Conservation (phyloP, 2,888 invertebrate species). For the Apamea sordens region DNA sequence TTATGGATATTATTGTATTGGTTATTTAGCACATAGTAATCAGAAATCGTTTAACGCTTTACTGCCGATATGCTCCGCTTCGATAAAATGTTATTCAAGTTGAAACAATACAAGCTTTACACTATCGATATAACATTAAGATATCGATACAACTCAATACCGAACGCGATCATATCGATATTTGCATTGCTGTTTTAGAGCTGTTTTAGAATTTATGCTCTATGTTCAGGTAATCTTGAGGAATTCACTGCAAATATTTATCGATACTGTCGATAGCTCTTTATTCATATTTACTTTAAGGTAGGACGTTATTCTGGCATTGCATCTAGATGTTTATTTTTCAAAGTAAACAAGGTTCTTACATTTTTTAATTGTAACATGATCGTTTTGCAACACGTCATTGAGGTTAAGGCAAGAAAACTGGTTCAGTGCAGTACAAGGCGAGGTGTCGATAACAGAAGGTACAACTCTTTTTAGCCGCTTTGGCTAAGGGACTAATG, state of each 20-base stretch:
- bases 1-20: background rate
- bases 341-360: conserved; percentile 29
- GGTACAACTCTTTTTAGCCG: conserved; percentile 42
- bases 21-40: conserved; percentile 9
- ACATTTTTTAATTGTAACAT: conserved; percentile 51
- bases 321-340: conserved; percentile 7
- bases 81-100: conserved; percentile 40
- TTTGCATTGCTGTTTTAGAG: conserved; percentile 21
- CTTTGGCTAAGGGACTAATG: conserved; percentile 34
- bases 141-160: conserved; percentile 40
- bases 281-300: background rate
- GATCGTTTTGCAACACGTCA: conserved; percentile 54
- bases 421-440: conserved; percentile 52
- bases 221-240: conserved; percentile 19
- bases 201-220: background rate
- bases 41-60: conserved; percentile 16
- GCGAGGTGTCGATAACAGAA: conserved; percentile 53
- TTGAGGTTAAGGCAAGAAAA: conserved; percentile 62
- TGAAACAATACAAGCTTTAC: conserved; percentile 38
- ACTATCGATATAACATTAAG: conserved; percentile 32
- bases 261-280: background rate
- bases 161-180: conserved; percentile 25
- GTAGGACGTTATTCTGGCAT: background rate
- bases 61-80: conserved; percentile 29
- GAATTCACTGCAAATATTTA: background rate